Evolutionary conservation across 2,888 invertebrate genomes (phyloP), one percentile per base, ranked within the genome.

Genomic region (Laspeyria flexula): DNA sequence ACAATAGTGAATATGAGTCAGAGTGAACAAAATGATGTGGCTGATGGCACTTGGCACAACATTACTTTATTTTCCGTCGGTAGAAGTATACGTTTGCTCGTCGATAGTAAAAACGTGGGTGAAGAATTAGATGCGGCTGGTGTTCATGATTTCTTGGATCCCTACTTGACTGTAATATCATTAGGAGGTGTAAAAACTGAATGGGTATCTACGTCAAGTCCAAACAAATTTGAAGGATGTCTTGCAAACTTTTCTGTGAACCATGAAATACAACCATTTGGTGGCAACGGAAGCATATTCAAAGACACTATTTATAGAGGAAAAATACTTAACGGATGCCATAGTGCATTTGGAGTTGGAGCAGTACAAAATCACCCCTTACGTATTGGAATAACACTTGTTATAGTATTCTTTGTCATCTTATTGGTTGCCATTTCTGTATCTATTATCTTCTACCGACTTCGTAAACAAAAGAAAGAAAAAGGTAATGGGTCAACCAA

Each of bases 371-470:
- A 96, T 3, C 95, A 97, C 88, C 98, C 98, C 0, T 90, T 99
- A 6, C 97, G 97, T 74, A 97, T 98, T 56, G 99, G 98, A 44
- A 96, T 99, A 51, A 98, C 98, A 0, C 92, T 99, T 25, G 98
- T 99, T 13, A 97, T 98, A 58, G 97, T 97, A 16, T 98, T 99
- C 92, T 98, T 99, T 78, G 96, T 97, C 4, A 96, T 98, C 53
- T 90, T 98, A 10, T 93, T 98, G 42, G 96, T 98, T 9, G 97
- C 97, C 10, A 97, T 98, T 71, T 93, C 97, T 48, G 96, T 97
- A 13, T 98, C 97, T 39, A 98, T 98, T 77, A 94, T 98, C n/a
- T 97, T 98, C 31, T 98, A 98, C 83, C 95, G 98, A 34, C 93
- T 98, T 57, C 94, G 98, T 12, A 96, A 96, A 44, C 97, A 97